Percentiles rank a stretch among this genome's conserved stretches.
Conservation (phyloP, 2,797 vertebrate genomes). For the Carduelis carduelis region DNA sequence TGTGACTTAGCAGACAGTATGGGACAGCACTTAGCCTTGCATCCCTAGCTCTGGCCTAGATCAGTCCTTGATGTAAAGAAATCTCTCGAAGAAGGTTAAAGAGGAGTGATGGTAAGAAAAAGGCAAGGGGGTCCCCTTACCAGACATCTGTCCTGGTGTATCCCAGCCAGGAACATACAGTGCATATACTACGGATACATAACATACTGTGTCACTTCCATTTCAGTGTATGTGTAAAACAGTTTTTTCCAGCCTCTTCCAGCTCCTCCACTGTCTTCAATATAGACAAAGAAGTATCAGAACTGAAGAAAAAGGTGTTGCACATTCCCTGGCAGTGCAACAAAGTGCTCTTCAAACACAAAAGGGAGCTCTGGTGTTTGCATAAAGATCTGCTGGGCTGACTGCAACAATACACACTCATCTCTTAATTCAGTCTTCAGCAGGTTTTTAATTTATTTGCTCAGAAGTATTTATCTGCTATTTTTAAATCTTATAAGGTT, state of each 20-base stretch:
- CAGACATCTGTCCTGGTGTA: not conserved
- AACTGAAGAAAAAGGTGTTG: not conserved
- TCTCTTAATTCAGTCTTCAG: not conserved
- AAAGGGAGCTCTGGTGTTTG: not conserved
- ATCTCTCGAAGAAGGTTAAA: not conserved
- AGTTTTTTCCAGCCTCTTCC: not conserved
- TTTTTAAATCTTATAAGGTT: not conserved
- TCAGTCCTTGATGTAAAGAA: not conserved
- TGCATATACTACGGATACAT: accelerated
- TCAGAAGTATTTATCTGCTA: not conserved
- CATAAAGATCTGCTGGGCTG: not conserved
- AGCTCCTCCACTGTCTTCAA: not conserved
- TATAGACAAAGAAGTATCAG: not conserved
- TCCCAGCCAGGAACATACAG: not conserved
- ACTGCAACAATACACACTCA: not conserved
- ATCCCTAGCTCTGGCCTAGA: not conserved
- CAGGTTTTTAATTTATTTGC: not conserved
- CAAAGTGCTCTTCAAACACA: not conserved
- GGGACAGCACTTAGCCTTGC: not conserved
- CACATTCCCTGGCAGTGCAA: not conserved
- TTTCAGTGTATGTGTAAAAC: accelerated
- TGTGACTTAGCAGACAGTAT: not conserved
- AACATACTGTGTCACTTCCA: not conserved
- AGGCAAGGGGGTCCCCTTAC: not conserved
- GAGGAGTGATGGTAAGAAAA: not conserved